These are phyloP conservation scores for Taphrorychus bicolor DNA, from an alignment of 2,888 invertebrate species.

Conservation along the genomic window DNA sequence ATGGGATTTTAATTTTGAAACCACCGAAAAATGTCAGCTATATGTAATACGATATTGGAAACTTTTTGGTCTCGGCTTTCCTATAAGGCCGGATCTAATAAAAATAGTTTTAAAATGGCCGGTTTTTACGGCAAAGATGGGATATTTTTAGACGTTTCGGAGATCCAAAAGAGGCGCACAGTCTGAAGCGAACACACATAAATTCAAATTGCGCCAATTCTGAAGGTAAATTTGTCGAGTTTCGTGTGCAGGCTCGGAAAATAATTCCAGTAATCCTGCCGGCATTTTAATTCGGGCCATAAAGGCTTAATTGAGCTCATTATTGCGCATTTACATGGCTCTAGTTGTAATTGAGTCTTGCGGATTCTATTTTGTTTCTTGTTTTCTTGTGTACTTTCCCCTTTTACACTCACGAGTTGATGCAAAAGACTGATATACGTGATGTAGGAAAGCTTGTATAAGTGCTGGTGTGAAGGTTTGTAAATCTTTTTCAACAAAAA, in stretches of 20 bases:
- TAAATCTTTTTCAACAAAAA: too few species aligned
- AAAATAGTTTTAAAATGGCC: not conserved
- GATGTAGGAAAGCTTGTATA: too few species aligned
- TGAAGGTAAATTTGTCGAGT: not conserved
- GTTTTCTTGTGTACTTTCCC: not conserved
- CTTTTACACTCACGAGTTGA: too few species aligned
- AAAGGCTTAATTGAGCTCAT: slow-evolving; percentile 41
- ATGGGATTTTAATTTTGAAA: slow-evolving; percentile 19
- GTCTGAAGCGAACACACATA: not conserved
- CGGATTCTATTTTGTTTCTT: slow-evolving; percentile 9
- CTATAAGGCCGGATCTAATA: not conserved
- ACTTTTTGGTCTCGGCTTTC: not conserved
- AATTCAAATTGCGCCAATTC: not conserved
- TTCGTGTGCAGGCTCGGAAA: slow-evolving; percentile 28
- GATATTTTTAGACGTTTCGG: not conserved
- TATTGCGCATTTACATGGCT: slow-evolving; percentile 41
- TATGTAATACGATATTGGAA: slow-evolving; percentile 18
- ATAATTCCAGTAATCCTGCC: slow-evolving; percentile 30
- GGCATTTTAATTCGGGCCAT: slow-evolving; percentile 38
- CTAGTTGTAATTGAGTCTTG: slow-evolving; percentile 38
- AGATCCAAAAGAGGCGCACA: not conserved
- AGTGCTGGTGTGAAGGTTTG: too few species aligned
- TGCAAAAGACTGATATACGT: too few species aligned
- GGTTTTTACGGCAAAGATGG: not conserved
- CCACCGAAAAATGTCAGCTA: slow-evolving; percentile 22